Evolutionary conservation across 2,888 invertebrate genomes (phyloP), one percentile per base, ranked within the genome.

Genomic region (Zeuzera pyrina): DNA sequence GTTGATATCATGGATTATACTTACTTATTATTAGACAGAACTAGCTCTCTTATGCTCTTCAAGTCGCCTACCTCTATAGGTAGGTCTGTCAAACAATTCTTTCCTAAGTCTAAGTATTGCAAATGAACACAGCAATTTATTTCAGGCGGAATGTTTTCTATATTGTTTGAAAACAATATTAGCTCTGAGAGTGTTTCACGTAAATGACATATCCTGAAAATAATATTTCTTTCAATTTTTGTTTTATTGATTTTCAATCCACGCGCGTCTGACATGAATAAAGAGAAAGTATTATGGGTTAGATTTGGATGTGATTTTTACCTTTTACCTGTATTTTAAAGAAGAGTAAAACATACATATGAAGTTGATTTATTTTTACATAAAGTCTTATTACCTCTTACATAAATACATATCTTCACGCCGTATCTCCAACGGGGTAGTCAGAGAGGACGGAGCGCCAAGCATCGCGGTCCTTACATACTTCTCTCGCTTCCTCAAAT

Each of bases 1-100:
- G n/a, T n/a, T n/a, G 13, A 27, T 22, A 13, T 27, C 3, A 21
- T 15, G 11, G 12, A 32, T 23, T 2, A 15, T 38, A 67, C 76
- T 68, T 61, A 94, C 95, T 87, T 91, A 72, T 96, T 96, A 58
- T 89, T 90, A 3, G 91, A 89, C 48, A 96, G 85, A 47, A 91
- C 89, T 4, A 96, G 81, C 70, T 95, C 95, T 45, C 93, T 85
- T 42, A 96, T 62, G 31, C 87, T 76, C 33, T 86, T 86, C 42
- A 95, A 65, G 21, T 74, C 51, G 38, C 86, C 83, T 28, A 93
- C 65, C 47, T 86, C 89, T 1, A 67, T 43, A 1, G 93, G 93
- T 37, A 95, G 65, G 26, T 86, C 81, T 0, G 69, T 57, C 3
- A 96, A 68, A 33, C 71, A 70, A 69, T 96, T 95, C 57, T 88